Evolutionary conservation across 1,140 invertebrate species (phyloP).

Genomic region (Notospermus geniculatus): DNA sequence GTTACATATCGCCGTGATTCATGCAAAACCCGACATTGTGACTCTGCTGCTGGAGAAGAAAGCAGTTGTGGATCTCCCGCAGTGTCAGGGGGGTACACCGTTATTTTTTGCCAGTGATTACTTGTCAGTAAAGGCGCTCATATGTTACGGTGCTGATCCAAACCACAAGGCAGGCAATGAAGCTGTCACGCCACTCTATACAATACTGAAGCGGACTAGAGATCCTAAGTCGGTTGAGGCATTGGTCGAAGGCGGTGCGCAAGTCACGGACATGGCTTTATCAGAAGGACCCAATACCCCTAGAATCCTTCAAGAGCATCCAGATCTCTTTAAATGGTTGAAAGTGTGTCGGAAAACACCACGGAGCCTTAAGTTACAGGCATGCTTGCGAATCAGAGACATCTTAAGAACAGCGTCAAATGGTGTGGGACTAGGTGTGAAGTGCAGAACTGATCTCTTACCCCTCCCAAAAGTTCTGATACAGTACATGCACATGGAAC

Average conservation of each 20-base stretch:
- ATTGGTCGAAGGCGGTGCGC: neutral
- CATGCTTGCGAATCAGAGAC: neutral
- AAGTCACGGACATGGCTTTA: neutral
- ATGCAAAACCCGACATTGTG: neutral
- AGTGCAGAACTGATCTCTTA: neutral
- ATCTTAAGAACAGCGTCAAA: neutral
- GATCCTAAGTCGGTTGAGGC: neutral
- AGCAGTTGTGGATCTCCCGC: neutral
- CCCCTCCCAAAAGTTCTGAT: neutral
- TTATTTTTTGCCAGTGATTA: slow-evolving; percentile 4
- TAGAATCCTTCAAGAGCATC: neutral
- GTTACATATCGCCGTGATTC: slow-evolving; percentile 7
- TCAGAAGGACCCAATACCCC: neutral
- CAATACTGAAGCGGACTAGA: neutral
- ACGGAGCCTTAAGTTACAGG: neutral
- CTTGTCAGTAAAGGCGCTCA: neutral
- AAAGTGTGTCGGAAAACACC: neutral
- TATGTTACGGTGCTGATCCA: slow-evolving; percentile 5
- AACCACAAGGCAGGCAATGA: neutral
- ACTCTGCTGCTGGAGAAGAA: neutral
- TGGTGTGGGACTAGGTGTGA: slow-evolving; percentile 1
- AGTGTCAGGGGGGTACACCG: slow-evolving; percentile 4
- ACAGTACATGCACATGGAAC: neutral
- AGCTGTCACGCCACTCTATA: neutral
- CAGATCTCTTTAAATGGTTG: slow-evolving; percentile 3